These are phyloP conservation scores for Drosophila eohydei DNA, from an alignment of 2,888 invertebrate genomes.

Conservation along the genomic window DNA sequence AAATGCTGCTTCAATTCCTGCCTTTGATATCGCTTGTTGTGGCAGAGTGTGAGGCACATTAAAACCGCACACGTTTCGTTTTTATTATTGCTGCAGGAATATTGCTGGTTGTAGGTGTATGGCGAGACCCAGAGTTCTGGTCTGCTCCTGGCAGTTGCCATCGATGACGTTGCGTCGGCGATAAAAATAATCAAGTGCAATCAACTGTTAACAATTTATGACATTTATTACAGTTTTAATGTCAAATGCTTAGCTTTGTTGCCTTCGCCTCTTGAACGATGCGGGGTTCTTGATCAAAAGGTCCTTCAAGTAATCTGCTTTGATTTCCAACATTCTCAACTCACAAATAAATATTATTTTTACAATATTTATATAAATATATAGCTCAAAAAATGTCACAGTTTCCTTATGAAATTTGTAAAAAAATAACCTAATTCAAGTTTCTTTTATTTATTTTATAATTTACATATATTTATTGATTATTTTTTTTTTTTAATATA, in stretches of 20 bases:
- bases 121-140: background rate
- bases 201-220: conserved; percentile 77
- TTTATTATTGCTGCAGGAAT: conserved; percentile 60
- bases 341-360: background rate
- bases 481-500: too few relatives aligned
- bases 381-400: too few relatives aligned
- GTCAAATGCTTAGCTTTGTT: conserved; percentile 21
- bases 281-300: background rate
- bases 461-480: too few relatives aligned
- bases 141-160: conserved; percentile 7
- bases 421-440: too few relatives aligned
- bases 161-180: conserved; percentile 29
- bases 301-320: background rate
- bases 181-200: conserved; percentile 66
- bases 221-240: conserved; percentile 73
- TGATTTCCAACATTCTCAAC: conserved; percentile 1
- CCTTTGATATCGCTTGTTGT: conserved; percentile 16
- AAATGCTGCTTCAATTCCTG: background rate
- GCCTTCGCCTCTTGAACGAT: background rate
- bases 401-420: background rate
- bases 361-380: background rate
- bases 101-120: conserved; percentile 29
- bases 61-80: conserved; percentile 66
- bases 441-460: too few relatives aligned
- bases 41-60: conserved; percentile 48